phyloP scores from a whole-genome alignment of 53 echinoderm and acorn worm species.

The Arbacia lixula region DNA sequence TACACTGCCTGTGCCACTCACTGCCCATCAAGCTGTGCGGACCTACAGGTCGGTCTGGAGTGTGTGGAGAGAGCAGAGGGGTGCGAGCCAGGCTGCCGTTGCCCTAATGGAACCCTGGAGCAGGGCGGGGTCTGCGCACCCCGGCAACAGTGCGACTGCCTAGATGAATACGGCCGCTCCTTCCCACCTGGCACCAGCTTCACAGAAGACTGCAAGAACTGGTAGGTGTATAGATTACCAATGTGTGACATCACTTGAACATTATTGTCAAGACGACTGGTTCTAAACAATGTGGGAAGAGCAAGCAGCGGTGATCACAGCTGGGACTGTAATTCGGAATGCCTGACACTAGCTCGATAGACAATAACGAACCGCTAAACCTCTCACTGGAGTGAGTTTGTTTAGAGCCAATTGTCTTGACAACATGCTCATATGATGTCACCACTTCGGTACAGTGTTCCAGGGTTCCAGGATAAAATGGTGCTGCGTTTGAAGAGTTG shows the following conservation, averaged over 20 bases:
- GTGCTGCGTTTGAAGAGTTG: too few species aligned
- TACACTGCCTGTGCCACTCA: constrained; percentile 74
- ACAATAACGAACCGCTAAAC: too few species aligned
- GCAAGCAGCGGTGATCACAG: too few species aligned
- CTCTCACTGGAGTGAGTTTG: too few species aligned
- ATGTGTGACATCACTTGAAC: too few species aligned
- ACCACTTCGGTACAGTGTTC: neutral
- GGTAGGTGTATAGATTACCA: constrained; percentile 52
- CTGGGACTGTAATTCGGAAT: too few species aligned
- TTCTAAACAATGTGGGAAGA: too few species aligned
- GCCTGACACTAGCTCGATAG: too few species aligned
- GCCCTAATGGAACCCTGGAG: constrained; percentile 77
- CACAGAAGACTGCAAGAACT: constrained; percentile 76
- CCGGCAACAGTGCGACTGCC: constrained; percentile 78
- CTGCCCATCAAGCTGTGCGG: constrained; percentile 84
- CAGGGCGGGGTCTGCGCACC: constrained; percentile 80
- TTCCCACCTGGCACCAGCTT: constrained; percentile 73
- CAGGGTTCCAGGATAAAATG: neutral
- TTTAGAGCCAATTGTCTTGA: too few species aligned
- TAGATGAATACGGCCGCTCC: constrained; percentile 69
- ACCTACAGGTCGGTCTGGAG: constrained; percentile 67
- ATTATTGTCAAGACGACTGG: too few species aligned
- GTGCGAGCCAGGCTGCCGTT: constrained; percentile 83
- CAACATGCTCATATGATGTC: too few species aligned
- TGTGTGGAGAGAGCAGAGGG: constrained; percentile 63